Evolutionary conservation across 1,140 invertebrate genomes (phyloP), one percentile per base, ranked within the genome.

Genomic region (Hycleus cichorii): DNA sequence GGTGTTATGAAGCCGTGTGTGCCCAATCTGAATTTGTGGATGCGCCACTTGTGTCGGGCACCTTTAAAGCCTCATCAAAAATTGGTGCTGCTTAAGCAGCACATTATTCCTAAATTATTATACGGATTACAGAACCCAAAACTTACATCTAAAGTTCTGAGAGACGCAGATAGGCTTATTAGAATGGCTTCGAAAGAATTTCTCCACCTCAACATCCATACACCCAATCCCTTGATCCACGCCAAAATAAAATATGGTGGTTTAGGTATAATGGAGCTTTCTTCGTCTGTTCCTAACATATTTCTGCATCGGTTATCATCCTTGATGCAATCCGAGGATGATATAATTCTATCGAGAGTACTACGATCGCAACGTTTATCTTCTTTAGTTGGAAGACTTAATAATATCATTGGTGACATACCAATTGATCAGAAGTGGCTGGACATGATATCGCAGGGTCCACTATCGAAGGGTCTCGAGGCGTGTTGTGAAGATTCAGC

Each of bases 191-290:
- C 9, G 9, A 58, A 53, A 26, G 0, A 11, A 12, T n/a, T 18
- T 3, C 27, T 63, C 2, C 61, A 63, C 39, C 47, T 59, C 0
- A n/a, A 42, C 40, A 9, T 9, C 1, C 49, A 60, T 46, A 63
- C 52, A 6, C 39, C 47, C 0, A 38, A 63, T 7, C 18, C 42
- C 9, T 39, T 51, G n/a, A 12, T 65, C 6, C 25, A 65, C 47
- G 64, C 60, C 10, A 18, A 39, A 2, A 51, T 55, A 1, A 27
- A 47, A 11, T 60, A 65, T 46, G 63, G 63, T 0, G 63, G 63
- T 0, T 27, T 65, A n/a, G 60, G 64, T 10, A 40, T 63, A 8
- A 10, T 39, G 0, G 4, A 54, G 1, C 49, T 63, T 6, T 1
- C 44, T 10, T 24, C 10, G 8, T 3, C 11, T 1, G 42, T 63